Conservation (phyloP, 2,888 invertebrate species). For the Cataglyphis altisquamis region DNA sequence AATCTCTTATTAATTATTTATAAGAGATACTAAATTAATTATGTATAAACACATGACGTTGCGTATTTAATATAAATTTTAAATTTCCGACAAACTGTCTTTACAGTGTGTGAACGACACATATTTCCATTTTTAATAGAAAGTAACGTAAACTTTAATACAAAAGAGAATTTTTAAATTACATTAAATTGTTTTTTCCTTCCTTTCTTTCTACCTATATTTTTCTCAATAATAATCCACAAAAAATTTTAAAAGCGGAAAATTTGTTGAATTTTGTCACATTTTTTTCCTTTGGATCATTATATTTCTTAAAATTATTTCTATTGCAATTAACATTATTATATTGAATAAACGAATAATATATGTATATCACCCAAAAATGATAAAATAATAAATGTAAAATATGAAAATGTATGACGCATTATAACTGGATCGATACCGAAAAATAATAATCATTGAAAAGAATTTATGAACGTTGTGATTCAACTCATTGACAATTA, state of each 20-base stretch:
- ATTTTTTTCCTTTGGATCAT: neutral
- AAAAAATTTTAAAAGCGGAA: neutral
- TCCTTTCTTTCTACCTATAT: too few relatives aligned
- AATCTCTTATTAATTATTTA: neutral
- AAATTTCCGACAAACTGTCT: neutral
- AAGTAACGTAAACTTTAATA: conserved; percentile 1
- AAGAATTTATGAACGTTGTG: neutral
- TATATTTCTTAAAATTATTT: neutral
- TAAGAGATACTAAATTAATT: neutral
- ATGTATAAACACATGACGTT: neutral
- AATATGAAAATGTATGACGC: neutral
- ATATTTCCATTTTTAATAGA: neutral
- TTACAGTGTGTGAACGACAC: neutral
- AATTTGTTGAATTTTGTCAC: neutral
- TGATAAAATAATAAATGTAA: neutral
- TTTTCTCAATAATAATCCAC: neutral
- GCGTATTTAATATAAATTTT: neutral
- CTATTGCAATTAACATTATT: neutral
- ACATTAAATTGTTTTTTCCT: too few relatives aligned
- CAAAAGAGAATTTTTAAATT: neutral
- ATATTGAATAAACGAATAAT: too few relatives aligned
- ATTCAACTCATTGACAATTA: neutral
- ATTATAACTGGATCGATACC: neutral
- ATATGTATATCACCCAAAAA: neutral
- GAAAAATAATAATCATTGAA: neutral